Evolutionary conservation across 1,140 invertebrate genomes (phyloP), one percentile per base, ranked within the genome.

Genomic region (Dendrolimus punctatus): DNA sequence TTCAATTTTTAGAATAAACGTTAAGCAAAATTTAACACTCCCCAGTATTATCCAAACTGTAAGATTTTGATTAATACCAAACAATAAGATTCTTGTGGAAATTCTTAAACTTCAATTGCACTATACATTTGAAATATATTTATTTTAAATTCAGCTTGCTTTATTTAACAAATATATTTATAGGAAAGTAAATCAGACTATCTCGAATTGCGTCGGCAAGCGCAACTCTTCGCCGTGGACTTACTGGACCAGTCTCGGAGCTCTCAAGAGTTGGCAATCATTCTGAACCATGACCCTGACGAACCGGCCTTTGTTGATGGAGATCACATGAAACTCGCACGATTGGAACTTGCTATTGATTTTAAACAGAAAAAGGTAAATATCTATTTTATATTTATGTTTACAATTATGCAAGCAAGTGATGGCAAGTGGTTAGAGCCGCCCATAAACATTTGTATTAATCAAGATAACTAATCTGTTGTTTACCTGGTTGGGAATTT

Each of bases 311-410:
- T 91, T 55, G 90, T 92, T 68, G 90, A 91, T 50, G 93, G 90
- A 0, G 92, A 93, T 64, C 91, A 92, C 53, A 93, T 93, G 90
- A 94, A 93, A 68, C 85, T 98, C 8, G 92, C 93, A 0, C 87
- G 95, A 50, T 86, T 99, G 6, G 94, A 97, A 72, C 86, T 96
- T 44, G 96, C 96, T 1, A 95, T 99, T 49, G 91, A 94, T 60
- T 97, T 95, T 76, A 96, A 97, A 73, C 97, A 99, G 80, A 99
- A 98, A 81, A 94, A 93, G 89, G 95, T 96, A 68, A 56, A n/a
- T 41, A 4, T 40, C 8, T 2, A 49, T 10, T 49, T 40, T 49
- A 40, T 10, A 39, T 7, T 49, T 49, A 9, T 2, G 38, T 37
- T 39, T 49, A 49, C 7, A 39, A 5, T n/a, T 40, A 8, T 49